A percentile compares a stretch with the other conserved stretches of the same genome.
These are phyloP conservation scores for Tetragonula carbonaria DNA, from an alignment of 2,888 invertebrate genomes.

Conservation along the genomic window DNA sequence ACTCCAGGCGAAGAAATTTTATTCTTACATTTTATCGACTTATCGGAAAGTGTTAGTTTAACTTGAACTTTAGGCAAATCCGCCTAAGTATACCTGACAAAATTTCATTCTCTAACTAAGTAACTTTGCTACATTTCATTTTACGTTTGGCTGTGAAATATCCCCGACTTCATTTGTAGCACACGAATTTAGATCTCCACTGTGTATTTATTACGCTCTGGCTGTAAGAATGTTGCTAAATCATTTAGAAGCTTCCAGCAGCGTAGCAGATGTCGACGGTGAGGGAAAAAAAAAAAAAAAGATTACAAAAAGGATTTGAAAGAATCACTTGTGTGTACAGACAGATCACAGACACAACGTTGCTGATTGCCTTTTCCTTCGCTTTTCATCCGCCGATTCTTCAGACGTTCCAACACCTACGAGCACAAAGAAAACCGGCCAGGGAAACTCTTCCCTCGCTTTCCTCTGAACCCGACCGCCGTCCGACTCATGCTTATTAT, in stretches of 20 bases:
- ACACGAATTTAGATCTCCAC: background rate
- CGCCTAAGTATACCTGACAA: too few species aligned
- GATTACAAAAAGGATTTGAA: background rate
- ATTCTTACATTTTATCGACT: too few species aligned
- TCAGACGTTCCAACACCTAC: conserved; percentile 22
- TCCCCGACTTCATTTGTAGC: background rate
- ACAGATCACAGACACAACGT: background rate
- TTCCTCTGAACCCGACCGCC: background rate
- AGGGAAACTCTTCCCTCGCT: conserved; percentile 40
- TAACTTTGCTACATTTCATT: too few species aligned
- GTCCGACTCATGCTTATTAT: conserved; percentile 50
- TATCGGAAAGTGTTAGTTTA: too few species aligned
- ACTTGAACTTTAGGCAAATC: too few species aligned
- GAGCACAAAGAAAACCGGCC: conserved; percentile 37
- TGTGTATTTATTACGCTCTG: background rate
- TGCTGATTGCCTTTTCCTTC: conserved; percentile 29
- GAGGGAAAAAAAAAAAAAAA: too few species aligned
- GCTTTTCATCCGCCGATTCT: conserved; percentile 30
- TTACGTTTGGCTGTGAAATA: too few species aligned
- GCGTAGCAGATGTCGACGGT: background rate
- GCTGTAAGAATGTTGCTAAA: background rate
- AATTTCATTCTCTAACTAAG: too few species aligned
- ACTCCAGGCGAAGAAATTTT: too few species aligned
- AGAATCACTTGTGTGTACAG: background rate
- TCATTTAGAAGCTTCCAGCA: too few species aligned